Evolutionary conservation across 2,888 invertebrate genomes (phyloP), one percentile per base, ranked within the genome.

Genomic region (Yponomeuta cagnagella): DNA sequence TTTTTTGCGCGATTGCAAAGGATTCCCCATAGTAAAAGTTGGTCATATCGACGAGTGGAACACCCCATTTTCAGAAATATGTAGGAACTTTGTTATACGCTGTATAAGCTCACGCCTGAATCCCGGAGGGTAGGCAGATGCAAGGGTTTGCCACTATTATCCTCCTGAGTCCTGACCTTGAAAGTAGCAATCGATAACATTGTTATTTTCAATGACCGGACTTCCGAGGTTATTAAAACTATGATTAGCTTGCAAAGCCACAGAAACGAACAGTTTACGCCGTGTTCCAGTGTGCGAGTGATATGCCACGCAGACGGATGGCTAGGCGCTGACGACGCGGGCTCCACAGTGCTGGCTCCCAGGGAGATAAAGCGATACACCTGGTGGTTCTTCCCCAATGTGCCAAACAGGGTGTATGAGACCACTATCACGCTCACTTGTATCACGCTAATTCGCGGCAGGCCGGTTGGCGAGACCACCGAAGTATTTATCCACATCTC

Each of bases 301-400:
- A 73, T 92, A 48, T 86, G 80, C 74, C 82, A 75, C 68, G 87
- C 81, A 0, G 63, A 82, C 52, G 52, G 52, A 1, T 92, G 92
- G 92, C 80, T 92, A 63, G 92, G 91, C 1, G 90, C 85, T 2
- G 92, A 92, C 72, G 76, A 80, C 65, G 74, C 78, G 63, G 92
- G 92, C 0, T 76, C 80, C 5, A 78, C 91, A 65, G 80, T 90
- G 4, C 72, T 92, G 12, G 84, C 87, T 0, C 90, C 92, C 0
- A 89, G 86, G 74, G 86, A 90, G 74, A 86, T 92, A 67, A 74
- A 87, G 1, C 81, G 82, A 15, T 91, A 83, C 70, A 86, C 84
- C 63, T 92, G 88, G 88, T 92, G 92, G 91, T 92, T 91, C 77
- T 91, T 89, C 72, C 92, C 92, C 1, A 87, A 81, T 74, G 75